Evolutionary conservation across 2,113 vertebrate genomes (phyloP).

Genomic region (Macrotis lagotis): DNA sequence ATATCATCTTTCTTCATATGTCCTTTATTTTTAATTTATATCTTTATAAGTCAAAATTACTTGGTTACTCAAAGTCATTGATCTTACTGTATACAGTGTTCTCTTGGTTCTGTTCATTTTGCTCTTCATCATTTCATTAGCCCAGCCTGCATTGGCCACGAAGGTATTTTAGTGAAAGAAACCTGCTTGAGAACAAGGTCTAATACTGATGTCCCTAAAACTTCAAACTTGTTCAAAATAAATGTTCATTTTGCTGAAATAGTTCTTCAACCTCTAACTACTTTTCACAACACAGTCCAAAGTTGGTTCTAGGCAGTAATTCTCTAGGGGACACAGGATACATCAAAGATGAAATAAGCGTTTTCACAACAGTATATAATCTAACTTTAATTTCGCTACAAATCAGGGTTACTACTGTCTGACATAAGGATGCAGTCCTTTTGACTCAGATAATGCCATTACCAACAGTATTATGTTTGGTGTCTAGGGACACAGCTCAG

Average conservation of each 20-base stretch:
- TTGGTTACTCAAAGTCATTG: too few species aligned
- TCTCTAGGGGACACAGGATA: not conserved
- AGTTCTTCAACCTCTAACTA: not conserved
- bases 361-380: not conserved
- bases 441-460: not conserved
- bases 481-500: not conserved
- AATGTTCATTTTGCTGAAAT: not conserved
- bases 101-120: too few species aligned
- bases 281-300: not conserved
- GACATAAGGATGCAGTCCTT: not conserved
- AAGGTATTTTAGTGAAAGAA: not conserved
- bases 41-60: too few species aligned
- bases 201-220: not conserved
- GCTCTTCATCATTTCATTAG: too few species aligned
- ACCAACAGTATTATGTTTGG: not conserved
- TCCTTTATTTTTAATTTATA: too few species aligned
- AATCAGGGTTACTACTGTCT: not conserved
- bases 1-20: too few species aligned
- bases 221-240: not conserved
- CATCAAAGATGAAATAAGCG: not conserved
- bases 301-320: slow-evolving; percentile 4
- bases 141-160: not conserved
- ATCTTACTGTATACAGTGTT: too few species aligned
- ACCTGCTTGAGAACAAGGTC: not conserved
- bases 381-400: not conserved